Conservation (phyloP, 2,113 vertebrate species). For the Eptatretus burgeri region DNA sequence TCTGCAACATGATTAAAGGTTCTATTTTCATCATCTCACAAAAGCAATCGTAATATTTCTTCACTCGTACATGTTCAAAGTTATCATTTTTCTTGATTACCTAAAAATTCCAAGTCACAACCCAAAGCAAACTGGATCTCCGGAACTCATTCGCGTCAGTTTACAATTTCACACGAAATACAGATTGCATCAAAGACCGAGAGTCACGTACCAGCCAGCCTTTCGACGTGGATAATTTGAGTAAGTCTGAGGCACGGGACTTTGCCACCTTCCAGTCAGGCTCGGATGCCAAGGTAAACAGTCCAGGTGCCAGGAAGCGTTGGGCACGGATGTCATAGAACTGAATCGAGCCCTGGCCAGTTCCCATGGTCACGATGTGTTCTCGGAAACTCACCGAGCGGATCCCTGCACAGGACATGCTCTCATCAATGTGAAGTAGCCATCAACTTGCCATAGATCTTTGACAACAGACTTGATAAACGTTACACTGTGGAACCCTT, state of each 20-base stretch:
- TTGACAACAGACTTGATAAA: too few species aligned
- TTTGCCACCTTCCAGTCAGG: constrained; percentile 17
- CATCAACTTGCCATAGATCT: too few species aligned
- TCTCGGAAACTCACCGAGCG: constrained; percentile 95
- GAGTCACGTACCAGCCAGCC: constrained; percentile 59
- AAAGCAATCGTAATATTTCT: too few species aligned
- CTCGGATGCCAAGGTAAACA: constrained; percentile 11
- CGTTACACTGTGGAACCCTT: too few species aligned
- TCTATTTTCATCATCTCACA: background rate
- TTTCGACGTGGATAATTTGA: constrained; percentile 64
- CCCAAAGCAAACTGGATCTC: too few species aligned
- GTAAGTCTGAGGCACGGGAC: constrained; percentile 35
- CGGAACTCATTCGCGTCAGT: too few species aligned
- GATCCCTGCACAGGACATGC: constrained; percentile 27
- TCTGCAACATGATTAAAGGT: constrained; percentile 19
- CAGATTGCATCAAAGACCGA: too few species aligned
- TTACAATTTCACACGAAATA: too few species aligned
- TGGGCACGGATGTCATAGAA: constrained; percentile 91
- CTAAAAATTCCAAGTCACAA: too few species aligned
- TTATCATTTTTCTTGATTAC: too few species aligned
- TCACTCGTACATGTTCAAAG: too few species aligned
- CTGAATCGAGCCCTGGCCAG: constrained; percentile 63
- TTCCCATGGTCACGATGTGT: constrained; percentile 90
- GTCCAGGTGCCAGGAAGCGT: constrained; percentile 42
- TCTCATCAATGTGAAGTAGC: too few species aligned